Base-by-base conservation (phyloP, 1,140 invertebrate species). In the Drosophila tani region DNA sequence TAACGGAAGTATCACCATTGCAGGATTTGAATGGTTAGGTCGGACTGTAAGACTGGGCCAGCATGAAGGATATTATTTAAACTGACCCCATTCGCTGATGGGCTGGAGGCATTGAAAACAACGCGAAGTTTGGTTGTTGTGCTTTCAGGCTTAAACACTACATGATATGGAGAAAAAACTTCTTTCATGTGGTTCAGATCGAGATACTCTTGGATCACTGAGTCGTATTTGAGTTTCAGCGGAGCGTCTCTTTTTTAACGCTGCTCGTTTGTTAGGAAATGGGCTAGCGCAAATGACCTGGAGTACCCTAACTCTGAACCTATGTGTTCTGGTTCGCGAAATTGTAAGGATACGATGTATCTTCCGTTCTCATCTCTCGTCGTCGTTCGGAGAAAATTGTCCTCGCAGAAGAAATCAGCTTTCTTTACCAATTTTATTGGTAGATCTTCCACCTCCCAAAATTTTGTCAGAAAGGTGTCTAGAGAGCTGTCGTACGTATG, bases 311-410 rank as follows among this genome's bases (percentile, higher is more conserved):
- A 19, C 14, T 1, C 21, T 8, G 14, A 50, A 21, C 6, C 21
- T 15, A 59, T 9, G n/a, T 46, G 40, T n/a, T 43, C 41, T 3
- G 41, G 21, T 12, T 59, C 15, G 15, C 41, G 35, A 15, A 59
- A 59, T 11, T 15, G 41, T 9, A 46, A 40, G 24, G 40, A 17
- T 59, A 59, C 57, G 12, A 45, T 32, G 15, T 59, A 59, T 24
- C 14, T 46, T 1, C 24, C 5, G 15, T n/a, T 45, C 11, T 12
- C 11, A 12, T 24, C 43, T 32, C 27, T 53, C n/a, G n/a, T 53
- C 4, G 50, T 35, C 4, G 29, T 32, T 27, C n/a, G 27, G 15
- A 53, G 29, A 43, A 60, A 60, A 8, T 60, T 46, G 24, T 46
- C 29, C 7, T 35, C n/a, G 29, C 58, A 60, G 11, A n/a, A 7